Conservation (phyloP, 2,797 vertebrate species). For the Sebastes taczanowskii region DNA sequence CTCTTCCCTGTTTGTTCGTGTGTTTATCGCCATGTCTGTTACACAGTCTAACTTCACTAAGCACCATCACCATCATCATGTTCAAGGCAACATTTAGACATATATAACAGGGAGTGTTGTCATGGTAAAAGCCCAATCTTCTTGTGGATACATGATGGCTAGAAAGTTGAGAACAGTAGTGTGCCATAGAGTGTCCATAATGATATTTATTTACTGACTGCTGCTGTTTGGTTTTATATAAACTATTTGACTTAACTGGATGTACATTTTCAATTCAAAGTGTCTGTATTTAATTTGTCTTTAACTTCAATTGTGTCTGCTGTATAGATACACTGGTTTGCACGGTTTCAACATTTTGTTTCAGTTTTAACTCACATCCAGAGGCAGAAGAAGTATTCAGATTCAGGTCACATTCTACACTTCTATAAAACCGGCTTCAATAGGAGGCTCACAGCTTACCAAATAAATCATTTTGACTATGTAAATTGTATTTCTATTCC, state of each 20-base stretch:
- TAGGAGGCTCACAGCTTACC: too few relatives aligned
- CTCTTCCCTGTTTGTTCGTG: not conserved
- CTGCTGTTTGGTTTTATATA: too few relatives aligned
- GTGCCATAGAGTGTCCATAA: too few relatives aligned
- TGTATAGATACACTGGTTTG: not conserved
- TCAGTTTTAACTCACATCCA: not conserved
- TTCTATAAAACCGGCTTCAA: too few relatives aligned
- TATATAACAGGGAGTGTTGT: not conserved
- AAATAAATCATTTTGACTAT: too few relatives aligned
- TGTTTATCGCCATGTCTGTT: not conserved
- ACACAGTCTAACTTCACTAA: not conserved
- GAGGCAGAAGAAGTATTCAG: too few relatives aligned
- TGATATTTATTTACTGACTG: too few relatives aligned
- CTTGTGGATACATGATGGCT: not conserved
- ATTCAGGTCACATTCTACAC: not conserved
- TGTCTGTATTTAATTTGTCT: not conserved
- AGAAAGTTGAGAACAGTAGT: not conserved
- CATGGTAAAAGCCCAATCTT: not conserved
- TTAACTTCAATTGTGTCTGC: not conserved
- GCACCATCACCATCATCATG: not conserved
- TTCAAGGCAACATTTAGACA: not conserved
- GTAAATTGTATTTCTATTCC: too few relatives aligned
- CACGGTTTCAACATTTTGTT: not conserved
- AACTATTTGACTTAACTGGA: not conserved
- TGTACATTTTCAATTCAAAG: not conserved